Percentiles rank a stretch among this genome's conserved stretches.
These are phyloP conservation scores for Sinella curviseta DNA, from an alignment of 1,140 invertebrate species.

Conservation along the genomic window DNA sequence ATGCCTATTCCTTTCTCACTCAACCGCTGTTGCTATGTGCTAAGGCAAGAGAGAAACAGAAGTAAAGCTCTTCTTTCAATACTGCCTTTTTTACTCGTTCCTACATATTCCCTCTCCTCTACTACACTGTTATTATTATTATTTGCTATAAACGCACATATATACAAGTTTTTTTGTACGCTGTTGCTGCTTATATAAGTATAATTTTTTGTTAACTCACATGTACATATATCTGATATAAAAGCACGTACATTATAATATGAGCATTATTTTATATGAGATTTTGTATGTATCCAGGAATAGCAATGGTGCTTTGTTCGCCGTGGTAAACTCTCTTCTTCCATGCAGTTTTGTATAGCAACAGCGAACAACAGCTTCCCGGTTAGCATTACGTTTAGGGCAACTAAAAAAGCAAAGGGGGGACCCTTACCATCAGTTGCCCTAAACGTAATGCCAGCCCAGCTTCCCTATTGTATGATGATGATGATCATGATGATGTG, in stretches of 20 bases:
- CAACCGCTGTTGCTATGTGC: conserved; percentile 19
- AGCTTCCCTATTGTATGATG: too few relatives aligned
- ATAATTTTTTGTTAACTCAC: too few relatives aligned
- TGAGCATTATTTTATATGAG: not conserved
- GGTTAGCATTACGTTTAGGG: too few relatives aligned
- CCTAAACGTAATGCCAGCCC: too few relatives aligned
- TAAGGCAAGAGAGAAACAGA: not conserved
- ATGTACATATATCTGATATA: not conserved
- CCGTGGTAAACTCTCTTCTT: not conserved
- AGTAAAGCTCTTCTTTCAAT: conserved; percentile 19
- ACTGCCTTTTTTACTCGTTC: not conserved
- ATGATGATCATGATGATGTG: not conserved
- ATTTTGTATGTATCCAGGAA: too few relatives aligned
- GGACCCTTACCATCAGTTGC: too few relatives aligned
- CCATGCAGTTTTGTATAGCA: conserved; percentile 6
- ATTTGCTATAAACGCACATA: not conserved
- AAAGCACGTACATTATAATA: not conserved
- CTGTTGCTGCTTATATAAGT: not conserved
- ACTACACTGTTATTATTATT: not conserved
- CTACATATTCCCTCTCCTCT: conserved; percentile 5
- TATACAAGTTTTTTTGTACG: not conserved
- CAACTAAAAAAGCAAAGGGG: too few relatives aligned
- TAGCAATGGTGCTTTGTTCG: too few relatives aligned
- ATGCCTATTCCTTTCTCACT: not conserved
- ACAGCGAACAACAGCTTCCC: not conserved